Base-by-base conservation (phyloP, 2,888 invertebrate species). In the Iselma pallidipennis region DNA sequence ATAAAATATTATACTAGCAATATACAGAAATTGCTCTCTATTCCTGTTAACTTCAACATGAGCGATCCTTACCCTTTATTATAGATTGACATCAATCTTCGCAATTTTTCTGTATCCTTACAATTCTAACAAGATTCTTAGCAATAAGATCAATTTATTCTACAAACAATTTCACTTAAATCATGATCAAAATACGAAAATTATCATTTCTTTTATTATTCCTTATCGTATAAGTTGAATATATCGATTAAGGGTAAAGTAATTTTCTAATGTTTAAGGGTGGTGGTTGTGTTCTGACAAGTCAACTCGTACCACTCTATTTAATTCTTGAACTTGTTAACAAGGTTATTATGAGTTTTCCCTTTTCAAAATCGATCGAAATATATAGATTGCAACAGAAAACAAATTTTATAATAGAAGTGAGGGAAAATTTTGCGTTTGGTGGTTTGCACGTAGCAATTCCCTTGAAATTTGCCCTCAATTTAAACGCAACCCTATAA, bases 241-340 rank as follows among this genome's bases (percentile, higher is more conserved):
- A 25, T 25, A 25, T 25, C 25, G 25, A 25, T 25, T 25, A 25
- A 25, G 25, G 25, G 25, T 25, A 25, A 25, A 25, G 5, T 25
- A 25, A 25, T 25, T 25, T 25, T 21, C 9, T 45, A 45, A 45
- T 45, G 21, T 14, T 45, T 21, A 12, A 45, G 16, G 10, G 37
- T 2, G 31, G 31, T 37, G 37, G 16, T 37, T 16, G 14, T 4
- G 10, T 21, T 45, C 19, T 45, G 21, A 45, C 45, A 21, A 45
- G 12, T 45, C 25, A 55, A 37, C 51, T 33, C 62, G 62, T 62
- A 49, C 62, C 60, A 64, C 50, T 45, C 60, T 57, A 53, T 64
- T 63, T 63, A 63, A 48, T 56, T 54, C 53, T 52, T 23, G 52
- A 62, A 64, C 57, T 60, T 57, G 60, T 64, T 63, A 60, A 64